phyloP scores from a whole-genome alignment of 2,113 vertebrate species.

The Elaphurus davidianus region DNA sequence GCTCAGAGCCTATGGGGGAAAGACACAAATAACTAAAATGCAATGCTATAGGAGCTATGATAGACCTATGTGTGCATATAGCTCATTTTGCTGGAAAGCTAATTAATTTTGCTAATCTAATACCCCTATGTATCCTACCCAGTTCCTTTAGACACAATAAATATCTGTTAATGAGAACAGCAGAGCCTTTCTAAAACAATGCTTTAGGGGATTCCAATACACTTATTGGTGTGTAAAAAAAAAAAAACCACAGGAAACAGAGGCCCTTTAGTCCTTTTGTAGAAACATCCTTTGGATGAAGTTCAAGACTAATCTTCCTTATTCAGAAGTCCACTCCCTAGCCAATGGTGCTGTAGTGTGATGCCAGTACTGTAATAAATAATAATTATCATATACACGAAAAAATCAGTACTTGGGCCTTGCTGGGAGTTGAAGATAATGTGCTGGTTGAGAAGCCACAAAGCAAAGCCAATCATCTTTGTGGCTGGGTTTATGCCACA shows the following conservation, averaged over 20 bases:
- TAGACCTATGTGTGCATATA: background rate
- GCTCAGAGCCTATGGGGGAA: background rate
- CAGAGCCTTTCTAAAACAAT: background rate
- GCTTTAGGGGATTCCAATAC: background rate
- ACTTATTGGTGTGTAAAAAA: background rate
- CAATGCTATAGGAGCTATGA: background rate
- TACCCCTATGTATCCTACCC: background rate
- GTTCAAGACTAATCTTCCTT: background rate
- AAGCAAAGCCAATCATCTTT: slow-evolving; percentile 25
- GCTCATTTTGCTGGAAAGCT: background rate
- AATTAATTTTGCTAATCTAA: background rate
- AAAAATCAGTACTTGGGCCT: background rate
- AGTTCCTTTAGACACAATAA: background rate
- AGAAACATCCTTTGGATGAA: background rate
- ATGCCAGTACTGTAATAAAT: background rate
- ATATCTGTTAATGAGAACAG: background rate
- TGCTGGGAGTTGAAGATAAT: background rate
- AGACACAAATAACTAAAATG: background rate
- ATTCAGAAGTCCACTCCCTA: background rate
- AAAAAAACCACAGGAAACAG: background rate
- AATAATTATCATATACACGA: background rate
- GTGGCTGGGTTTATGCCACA: background rate
- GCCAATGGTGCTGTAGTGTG: background rate
- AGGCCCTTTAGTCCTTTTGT: background rate
- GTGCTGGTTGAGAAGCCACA: background rate